Evolutionary conservation across 2,113 vertebrate genomes (phyloP), one percentile per base, ranked within the genome.

Genomic region (Oenanthe oenanthe): DNA sequence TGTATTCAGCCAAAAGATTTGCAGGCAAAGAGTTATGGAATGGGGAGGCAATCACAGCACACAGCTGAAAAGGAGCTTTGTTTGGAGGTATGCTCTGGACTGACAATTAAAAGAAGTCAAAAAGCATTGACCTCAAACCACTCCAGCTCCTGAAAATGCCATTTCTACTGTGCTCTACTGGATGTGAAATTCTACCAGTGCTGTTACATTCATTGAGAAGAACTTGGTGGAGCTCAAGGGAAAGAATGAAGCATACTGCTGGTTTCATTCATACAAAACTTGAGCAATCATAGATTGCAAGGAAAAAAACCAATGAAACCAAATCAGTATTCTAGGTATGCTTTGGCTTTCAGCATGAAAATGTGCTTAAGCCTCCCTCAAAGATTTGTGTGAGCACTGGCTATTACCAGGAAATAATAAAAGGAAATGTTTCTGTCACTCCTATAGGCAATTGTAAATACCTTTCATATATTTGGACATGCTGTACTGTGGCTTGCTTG

Each of bases 121-220:
- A 97, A 95, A 90, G 65, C 78, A 89, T 96, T 88, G 74, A 84
- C 91, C 73, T 93, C 85, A 95, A 95, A 96, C 81, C 71, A 93
- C 88, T 96, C 61, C 54, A 67, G 43, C 91, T 93, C 97, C 96
- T 92, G 96, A 96, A 92, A 97, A 92, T 90, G 68, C 56, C 45
- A 70, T 96, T 97, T 98, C 88, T 96, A 85, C 89, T 89, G 83
- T 82, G 58, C 80, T 97, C 56, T 92, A 86, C 45, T 93, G 91
- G 93, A 96, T 87, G 94, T 97, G 97, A 95, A 97, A 97, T 97
- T 92, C 92, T 86, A 95, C 91, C 58, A 24, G 73, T 65, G 47
- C 92, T 88, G 56, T 93, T 96, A 94, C 90, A 95, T 91, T 97
- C 87, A 92, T 92, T 97, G 96, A 97, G 94, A 96, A 88, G 94